Percentiles rank a stretch among this genome's conserved stretches.
These are phyloP conservation scores for Alethe diademata DNA, from an alignment of 2,113 vertebrate genomes.

Conservation along the genomic window DNA sequence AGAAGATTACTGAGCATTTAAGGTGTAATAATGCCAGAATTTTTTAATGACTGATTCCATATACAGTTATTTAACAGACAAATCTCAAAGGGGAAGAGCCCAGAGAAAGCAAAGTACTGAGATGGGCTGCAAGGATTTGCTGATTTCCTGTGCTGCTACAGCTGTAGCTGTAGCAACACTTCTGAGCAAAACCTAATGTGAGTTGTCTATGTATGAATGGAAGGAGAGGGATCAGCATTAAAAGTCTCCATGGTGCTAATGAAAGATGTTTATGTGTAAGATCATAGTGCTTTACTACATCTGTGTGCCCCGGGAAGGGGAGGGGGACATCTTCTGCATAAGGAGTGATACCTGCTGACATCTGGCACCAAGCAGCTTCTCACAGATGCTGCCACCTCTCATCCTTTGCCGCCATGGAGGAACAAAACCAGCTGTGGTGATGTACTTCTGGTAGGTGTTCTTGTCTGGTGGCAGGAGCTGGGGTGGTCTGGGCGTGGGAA, in stretches of 20 bases:
- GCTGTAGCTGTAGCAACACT: background rate
- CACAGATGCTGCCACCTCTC: accelerated
- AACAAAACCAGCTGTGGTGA: background rate
- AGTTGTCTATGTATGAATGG: background rate
- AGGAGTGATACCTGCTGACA: accelerated
- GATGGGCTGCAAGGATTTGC: background rate
- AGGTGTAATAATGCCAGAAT: background rate
- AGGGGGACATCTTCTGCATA: background rate
- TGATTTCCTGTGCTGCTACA: background rate
- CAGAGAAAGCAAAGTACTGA: accelerated
- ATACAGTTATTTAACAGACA: background rate
- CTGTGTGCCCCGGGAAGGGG: background rate
- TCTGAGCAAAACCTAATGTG: background rate
- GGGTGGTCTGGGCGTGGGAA: background rate
- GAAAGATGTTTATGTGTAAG: background rate
- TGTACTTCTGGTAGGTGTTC: background rate
- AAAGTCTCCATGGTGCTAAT: background rate
- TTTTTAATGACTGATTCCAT: background rate
- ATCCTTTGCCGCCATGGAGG: accelerated
- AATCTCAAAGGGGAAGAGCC: background rate
- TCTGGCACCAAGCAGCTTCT: background rate
- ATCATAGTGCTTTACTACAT: background rate
- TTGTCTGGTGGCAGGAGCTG: background rate
- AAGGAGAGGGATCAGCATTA: background rate
- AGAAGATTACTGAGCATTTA: background rate